Evolutionary conservation across 2,888 invertebrate species (phyloP).

Genomic region (Drosophila kuntzei): DNA sequence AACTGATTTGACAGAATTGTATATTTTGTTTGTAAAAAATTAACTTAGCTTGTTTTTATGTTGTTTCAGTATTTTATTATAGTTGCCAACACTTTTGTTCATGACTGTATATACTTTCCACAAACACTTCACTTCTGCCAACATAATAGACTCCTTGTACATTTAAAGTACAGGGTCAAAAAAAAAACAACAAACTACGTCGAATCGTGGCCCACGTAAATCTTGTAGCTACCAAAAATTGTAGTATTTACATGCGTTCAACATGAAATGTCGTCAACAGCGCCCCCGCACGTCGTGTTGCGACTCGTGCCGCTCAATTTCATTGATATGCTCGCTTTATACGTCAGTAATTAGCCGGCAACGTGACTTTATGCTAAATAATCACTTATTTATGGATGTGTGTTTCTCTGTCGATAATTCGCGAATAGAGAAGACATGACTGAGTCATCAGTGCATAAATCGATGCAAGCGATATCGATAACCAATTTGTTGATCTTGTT

Average conservation of each 20-base stretch:
- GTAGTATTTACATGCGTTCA: constrained; percentile 54
- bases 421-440: not conserved
- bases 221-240: constrained; percentile 7
- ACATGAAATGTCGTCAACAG: constrained; percentile 55
- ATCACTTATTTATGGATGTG: not conserved
- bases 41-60: no score
- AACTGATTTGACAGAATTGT: no score
- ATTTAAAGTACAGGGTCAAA: not conserved
- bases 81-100: no score
- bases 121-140: not conserved
- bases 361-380: constrained; percentile 70
- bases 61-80: no score
- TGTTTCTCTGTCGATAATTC: constrained; percentile 1
- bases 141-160: not conserved
- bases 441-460: constrained; percentile 17
- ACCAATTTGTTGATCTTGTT: constrained; percentile 7
- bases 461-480: constrained; percentile 34
- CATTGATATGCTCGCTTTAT: constrained; percentile 55
- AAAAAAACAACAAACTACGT: constrained; percentile 52
- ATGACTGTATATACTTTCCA: no score
- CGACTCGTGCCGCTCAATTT: constrained; percentile 54
- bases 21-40: no score
- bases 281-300: constrained; percentile 54
- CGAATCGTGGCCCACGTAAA: constrained; percentile 43
- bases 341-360: constrained; percentile 68